Evolutionary conservation across 2,888 invertebrate species (phyloP).

Genomic region (Rhimphoctona megacephalus): DNA sequence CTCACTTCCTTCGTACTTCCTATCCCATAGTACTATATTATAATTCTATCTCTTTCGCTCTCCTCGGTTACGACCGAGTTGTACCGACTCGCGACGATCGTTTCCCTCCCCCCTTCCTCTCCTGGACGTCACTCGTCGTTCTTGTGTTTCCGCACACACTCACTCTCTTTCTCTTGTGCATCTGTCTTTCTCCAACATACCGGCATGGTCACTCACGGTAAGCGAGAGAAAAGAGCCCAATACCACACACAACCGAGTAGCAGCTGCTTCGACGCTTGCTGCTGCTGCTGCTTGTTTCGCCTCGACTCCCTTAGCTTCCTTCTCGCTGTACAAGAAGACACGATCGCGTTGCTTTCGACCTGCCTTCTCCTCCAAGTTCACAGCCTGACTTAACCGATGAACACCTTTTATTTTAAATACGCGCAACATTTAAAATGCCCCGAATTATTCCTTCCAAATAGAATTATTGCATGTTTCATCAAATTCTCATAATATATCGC

Average conservation of each 20-base stretch:
- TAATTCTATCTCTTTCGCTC: conserved; percentile 45
- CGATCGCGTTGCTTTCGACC: conserved; percentile 56
- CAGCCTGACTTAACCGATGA: conserved; percentile 2
- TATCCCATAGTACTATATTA: conserved; percentile 16
- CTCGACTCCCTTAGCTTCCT: conserved; percentile 48
- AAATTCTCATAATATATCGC: neutral
- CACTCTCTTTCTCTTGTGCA: conserved; percentile 9
- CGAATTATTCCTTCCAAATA: neutral
- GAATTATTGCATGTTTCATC: neutral
- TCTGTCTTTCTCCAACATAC: conserved; percentile 31
- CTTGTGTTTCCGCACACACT: conserved; percentile 61
- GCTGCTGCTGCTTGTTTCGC: conserved; percentile 41
- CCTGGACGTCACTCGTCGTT: conserved; percentile 47
- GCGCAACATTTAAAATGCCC: neutral
- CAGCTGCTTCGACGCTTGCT: conserved; percentile 66
- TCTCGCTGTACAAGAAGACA: conserved; percentile 59
- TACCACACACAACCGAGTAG: conserved; percentile 62
- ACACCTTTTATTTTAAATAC: conserved; percentile 17
- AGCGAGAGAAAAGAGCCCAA: conserved; percentile 7
- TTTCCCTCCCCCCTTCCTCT: conserved; percentile 20
- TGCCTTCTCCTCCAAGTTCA: conserved; percentile 57
- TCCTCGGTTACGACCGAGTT: conserved; percentile 56
- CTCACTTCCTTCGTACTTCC: conserved; percentile 43
- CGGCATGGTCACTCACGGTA: conserved; percentile 59
- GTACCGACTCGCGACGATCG: conserved; percentile 64